Conservation (phyloP, 2,888 invertebrate species). For the Candidula unifasciata region DNA sequence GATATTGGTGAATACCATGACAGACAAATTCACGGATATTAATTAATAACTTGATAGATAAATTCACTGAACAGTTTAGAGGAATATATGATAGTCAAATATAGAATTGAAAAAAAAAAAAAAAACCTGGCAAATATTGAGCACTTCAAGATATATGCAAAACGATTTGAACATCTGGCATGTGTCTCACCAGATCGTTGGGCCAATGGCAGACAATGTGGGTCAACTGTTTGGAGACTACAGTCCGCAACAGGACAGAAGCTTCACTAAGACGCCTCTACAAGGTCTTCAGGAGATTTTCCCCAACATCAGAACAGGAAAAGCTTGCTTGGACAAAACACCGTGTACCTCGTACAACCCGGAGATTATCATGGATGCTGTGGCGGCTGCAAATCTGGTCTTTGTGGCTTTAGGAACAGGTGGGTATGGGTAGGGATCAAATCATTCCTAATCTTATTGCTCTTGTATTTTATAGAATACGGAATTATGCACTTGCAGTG, state of each 20-base stretch:
- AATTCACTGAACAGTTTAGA: too few species aligned
- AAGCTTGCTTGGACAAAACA: conserved; percentile 67
- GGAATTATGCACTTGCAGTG: too few species aligned
- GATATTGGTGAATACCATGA: too few species aligned
- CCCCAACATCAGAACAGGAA: conserved; percentile 53
- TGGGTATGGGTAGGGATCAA: conserved; percentile 62
- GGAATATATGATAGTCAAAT: too few species aligned
- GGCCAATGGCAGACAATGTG: conserved; percentile 73
- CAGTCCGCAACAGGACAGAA: conserved; percentile 60
- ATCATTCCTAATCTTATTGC: too few species aligned
- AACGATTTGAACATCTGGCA: too few species aligned
- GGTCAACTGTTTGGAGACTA: conserved; percentile 71
- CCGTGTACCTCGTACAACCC: conserved; percentile 64
- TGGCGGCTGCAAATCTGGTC: conserved; percentile 63
- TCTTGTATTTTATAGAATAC: too few species aligned
- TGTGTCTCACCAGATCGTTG: conserved; percentile 60
- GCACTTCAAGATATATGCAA: too few species aligned
- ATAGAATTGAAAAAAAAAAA: too few species aligned
- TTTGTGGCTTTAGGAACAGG: conserved; percentile 74
- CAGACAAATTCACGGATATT: too few species aligned
- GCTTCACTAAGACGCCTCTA: conserved; percentile 65
- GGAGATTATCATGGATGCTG: conserved; percentile 59
- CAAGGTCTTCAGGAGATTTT: conserved; percentile 61
- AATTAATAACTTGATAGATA: too few species aligned
- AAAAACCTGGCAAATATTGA: too few species aligned